phyloP scores from a whole-genome alignment of 2,888 invertebrate genomes.

The Orchesella flavescens region DNA sequence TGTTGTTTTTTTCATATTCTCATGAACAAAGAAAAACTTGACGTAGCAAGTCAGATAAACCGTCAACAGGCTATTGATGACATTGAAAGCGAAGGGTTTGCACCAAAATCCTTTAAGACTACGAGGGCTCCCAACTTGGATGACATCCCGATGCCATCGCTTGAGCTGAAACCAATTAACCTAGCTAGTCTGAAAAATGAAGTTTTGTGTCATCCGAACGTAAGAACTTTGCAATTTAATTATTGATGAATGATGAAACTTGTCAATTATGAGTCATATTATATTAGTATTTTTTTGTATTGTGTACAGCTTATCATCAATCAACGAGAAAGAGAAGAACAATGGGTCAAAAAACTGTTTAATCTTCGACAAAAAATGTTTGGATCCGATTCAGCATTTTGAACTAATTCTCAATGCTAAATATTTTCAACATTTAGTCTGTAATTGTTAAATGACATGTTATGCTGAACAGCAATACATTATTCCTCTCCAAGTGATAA shows the following conservation, averaged over 20 bases:
- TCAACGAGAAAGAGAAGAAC: conserved; percentile 70
- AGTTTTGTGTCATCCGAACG: conserved; percentile 70
- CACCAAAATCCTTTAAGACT: conserved; percentile 67
- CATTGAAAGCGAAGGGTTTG: conserved; percentile 70
- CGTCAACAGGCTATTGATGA: conserved; percentile 69
- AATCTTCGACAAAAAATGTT: conserved; percentile 67
- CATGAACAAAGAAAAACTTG: conserved; percentile 67
- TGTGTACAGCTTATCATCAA: conserved; percentile 68
- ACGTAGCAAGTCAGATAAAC: conserved; percentile 67
- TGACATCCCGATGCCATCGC: conserved; percentile 70
- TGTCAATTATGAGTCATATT: too few relatives aligned
- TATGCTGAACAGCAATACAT: too few relatives aligned
- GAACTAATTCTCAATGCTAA: conserved; percentile 62
- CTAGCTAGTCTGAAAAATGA: conserved; percentile 68
- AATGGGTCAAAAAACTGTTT: conserved; percentile 69
- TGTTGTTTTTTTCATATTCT: not conserved
- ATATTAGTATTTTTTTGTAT: conserved; percentile 31
- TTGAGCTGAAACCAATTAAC: conserved; percentile 70
- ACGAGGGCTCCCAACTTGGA: conserved; percentile 60
- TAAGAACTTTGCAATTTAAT: conserved; percentile 62
- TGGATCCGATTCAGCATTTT: conserved; percentile 46
- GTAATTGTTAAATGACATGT: too few relatives aligned
- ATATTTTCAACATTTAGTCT: too few relatives aligned
- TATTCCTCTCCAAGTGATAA: too few relatives aligned
- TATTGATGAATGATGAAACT: not conserved